Evolutionary conservation across 2,888 invertebrate genomes (phyloP).

Genomic region (Drosophila pseudotalamancana): DNA sequence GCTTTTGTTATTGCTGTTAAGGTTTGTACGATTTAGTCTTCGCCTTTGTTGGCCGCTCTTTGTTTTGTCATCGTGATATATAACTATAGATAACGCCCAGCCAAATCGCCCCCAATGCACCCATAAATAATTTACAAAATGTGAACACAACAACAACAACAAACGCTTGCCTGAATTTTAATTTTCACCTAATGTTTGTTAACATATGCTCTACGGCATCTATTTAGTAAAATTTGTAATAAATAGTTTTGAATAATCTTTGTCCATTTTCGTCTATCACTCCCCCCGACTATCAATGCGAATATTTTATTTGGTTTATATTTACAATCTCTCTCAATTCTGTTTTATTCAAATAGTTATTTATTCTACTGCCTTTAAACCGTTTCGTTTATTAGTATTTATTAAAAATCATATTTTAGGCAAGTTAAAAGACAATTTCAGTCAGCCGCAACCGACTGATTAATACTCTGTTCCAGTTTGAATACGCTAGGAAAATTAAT

Average conservation of each 20-base stretch:
- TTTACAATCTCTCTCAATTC: no score
- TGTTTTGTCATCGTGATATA: conserved; percentile 60
- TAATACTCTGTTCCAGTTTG: no score
- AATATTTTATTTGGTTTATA: no score
- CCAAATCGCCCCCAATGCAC: conserved; percentile 38
- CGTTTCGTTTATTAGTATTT: no score
- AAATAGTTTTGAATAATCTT: background rate
- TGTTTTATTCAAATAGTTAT: no score
- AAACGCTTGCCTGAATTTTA: conserved; percentile 10
- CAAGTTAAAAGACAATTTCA: no score
- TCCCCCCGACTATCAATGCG: no score
- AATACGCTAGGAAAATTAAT: no score
- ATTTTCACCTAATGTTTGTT: background rate
- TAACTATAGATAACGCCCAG: conserved; percentile 45
- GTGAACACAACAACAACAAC: background rate
- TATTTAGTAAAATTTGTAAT: background rate
- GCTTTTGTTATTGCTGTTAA: conserved; percentile 41
- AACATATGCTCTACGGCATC: conserved; percentile 5
- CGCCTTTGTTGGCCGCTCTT: conserved; percentile 53
- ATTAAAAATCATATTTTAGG: no score
- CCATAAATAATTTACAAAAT: conserved; percentile 50
- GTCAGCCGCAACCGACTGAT: no score
- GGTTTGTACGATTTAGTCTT: conserved; percentile 67
- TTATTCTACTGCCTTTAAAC: no score
- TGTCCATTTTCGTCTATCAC: no score